Percentiles rank a stretch among this genome's conserved stretches.
Conservation (phyloP, 2,797 vertebrate species). For the Danio albolineatus region DNA sequence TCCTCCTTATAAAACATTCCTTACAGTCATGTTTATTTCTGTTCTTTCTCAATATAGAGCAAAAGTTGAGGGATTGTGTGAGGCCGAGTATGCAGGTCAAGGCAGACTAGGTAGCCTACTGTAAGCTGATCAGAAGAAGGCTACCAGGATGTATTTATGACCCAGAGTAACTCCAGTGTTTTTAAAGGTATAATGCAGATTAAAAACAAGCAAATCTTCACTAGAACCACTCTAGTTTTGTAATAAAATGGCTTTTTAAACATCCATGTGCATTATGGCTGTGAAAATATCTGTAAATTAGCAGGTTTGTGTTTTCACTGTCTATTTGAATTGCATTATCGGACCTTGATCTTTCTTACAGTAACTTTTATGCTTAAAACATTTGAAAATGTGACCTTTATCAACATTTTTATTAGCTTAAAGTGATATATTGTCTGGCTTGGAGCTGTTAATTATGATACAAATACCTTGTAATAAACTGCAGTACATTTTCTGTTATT, state of each 20-base stretch:
- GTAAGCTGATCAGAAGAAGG: conserved; percentile 66
- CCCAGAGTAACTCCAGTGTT: conserved; percentile 55
- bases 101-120: conserved; percentile 29
- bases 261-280: background rate
- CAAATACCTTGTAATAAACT: too few relatives aligned
- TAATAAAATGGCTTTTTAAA: background rate
- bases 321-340: too few relatives aligned
- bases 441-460: too few relatives aligned
- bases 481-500: too few relatives aligned
- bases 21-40: conserved; percentile 31
- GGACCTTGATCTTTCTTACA: too few relatives aligned
- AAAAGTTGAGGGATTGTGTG: conserved; percentile 53
- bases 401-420: too few relatives aligned
- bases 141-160: conserved; percentile 52
- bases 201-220: background rate
- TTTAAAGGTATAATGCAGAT: conserved; percentile 48
- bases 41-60: conserved; percentile 46
- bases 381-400: too few relatives aligned
- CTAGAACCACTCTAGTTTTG: background rate
- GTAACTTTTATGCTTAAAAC: too few relatives aligned
- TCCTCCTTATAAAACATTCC: conserved; percentile 5
- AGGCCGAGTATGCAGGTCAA: background rate
- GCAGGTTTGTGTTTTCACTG: too few relatives aligned
- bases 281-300: too few relatives aligned
- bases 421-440: too few relatives aligned